A percentile compares a stretch with the other conserved stretches of the same genome.
These are phyloP conservation scores for Syrmaticus mikado DNA, from an alignment of 2,113 vertebrate genomes.

Conservation along the genomic window DNA sequence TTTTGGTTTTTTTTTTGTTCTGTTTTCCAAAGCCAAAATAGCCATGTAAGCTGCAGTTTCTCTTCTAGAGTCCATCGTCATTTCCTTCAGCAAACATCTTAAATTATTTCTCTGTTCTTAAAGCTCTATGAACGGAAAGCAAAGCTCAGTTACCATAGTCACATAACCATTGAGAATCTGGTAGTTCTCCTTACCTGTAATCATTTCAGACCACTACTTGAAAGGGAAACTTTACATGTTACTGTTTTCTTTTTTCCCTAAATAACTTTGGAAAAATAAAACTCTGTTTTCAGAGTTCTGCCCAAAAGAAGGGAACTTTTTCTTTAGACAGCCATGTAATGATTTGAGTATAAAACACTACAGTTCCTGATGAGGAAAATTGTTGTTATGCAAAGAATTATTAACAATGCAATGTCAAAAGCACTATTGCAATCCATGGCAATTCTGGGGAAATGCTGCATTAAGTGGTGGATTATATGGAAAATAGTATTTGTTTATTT, in stretches of 20 bases:
- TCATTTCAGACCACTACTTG: slow-evolving; percentile 74
- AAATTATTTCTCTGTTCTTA: slow-evolving; percentile 59
- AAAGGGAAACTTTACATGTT: slow-evolving; percentile 70
- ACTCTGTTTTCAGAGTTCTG: slow-evolving; percentile 54
- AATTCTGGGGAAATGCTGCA: slow-evolving; percentile 65
- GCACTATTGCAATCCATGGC: slow-evolving; percentile 41
- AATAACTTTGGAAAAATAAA: slow-evolving; percentile 41
- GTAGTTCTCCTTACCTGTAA: slow-evolving; percentile 62
- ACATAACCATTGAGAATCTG: slow-evolving; percentile 66
- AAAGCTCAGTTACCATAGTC: slow-evolving; percentile 73
- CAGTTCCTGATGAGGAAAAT: slow-evolving; percentile 49
- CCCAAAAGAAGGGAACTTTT: slow-evolving; percentile 54
- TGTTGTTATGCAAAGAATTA: slow-evolving; percentile 67
- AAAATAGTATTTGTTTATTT: slow-evolving; percentile 1
- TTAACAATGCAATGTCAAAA: slow-evolving; percentile 63
- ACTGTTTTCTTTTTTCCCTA: slow-evolving; percentile 55
- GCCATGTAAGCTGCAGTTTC: slow-evolving; percentile 73
- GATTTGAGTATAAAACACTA: slow-evolving; percentile 73
- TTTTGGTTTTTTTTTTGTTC: not conserved
- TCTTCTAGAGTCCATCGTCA: slow-evolving; percentile 65
- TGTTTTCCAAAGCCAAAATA: slow-evolving; percentile 75
- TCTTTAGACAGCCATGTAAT: slow-evolving; percentile 37
- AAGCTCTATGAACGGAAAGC: slow-evolving; percentile 62
- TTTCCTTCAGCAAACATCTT: slow-evolving; percentile 64
- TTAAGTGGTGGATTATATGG: slow-evolving; percentile 52